Evolutionary conservation across 2,888 invertebrate species (phyloP).

Genomic region (Beris chalybata): DNA sequence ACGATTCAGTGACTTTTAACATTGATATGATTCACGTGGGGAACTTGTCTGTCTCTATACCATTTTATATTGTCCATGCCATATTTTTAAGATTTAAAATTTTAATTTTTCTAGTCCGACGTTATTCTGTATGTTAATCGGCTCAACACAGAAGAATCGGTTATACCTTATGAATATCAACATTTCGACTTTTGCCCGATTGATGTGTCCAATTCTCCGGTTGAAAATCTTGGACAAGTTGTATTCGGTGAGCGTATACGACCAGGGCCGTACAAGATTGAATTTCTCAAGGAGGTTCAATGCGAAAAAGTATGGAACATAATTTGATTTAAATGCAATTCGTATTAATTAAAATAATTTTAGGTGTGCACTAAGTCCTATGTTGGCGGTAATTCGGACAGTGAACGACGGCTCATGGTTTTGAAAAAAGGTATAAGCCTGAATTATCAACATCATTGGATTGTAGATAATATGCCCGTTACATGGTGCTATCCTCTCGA

Average conservation of each 20-base stretch:
- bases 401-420: constrained; percentile 73
- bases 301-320: constrained; percentile 58
- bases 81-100: constrained; percentile 6
- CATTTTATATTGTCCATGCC: too few relatives aligned
- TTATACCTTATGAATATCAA: constrained; percentile 97
- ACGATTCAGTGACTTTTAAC: too few relatives aligned
- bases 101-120: constrained; percentile 72
- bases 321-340: constrained; percentile 1
- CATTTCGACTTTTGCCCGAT: constrained; percentile 94
- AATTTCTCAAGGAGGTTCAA: constrained; percentile 73
- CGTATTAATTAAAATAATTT: constrained; percentile 10
- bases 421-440: constrained; percentile 89
- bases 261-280: constrained; percentile 88
- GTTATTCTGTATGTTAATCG: constrained; percentile 93
- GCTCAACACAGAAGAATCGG: constrained; percentile 95
- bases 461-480: constrained; percentile 98
- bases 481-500: constrained; percentile 90
- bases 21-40: too few relatives aligned
- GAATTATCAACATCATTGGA: constrained; percentile 99
- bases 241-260: constrained; percentile 98
- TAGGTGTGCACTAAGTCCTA: constrained; percentile 71
- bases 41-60: too few relatives aligned
- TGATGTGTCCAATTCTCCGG: constrained; percentile 80
- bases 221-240: constrained; percentile 98
- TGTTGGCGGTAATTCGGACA: constrained; percentile 63